Evolutionary conservation across 2,113 vertebrate species (phyloP).

Genomic region (Sapayoa aenigma): DNA sequence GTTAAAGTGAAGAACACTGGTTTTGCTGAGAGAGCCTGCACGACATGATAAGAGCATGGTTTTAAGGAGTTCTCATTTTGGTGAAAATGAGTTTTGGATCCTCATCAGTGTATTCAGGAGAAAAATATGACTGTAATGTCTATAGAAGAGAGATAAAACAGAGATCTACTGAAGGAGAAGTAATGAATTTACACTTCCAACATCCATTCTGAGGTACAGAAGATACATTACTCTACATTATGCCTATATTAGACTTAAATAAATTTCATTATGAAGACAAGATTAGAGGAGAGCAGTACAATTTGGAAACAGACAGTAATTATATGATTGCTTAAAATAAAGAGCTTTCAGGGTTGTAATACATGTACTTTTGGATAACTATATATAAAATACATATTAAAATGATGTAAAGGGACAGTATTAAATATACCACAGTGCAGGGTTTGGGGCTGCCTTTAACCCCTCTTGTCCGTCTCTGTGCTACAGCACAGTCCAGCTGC

Average conservation of each 20-base stretch:
- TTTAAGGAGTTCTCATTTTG: slow-evolving; percentile 59
- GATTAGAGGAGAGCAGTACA: slow-evolving; percentile 59
- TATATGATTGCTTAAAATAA: slow-evolving; percentile 59
- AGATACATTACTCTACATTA: slow-evolving; percentile 72
- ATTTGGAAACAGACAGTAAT: slow-evolving; percentile 65
- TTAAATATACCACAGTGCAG: background rate
- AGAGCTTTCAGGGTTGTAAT: slow-evolving; percentile 19
- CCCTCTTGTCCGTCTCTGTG: background rate
- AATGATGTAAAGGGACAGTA: background rate
- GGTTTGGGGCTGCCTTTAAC: background rate
- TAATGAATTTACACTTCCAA: slow-evolving; percentile 69
- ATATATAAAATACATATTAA: background rate
- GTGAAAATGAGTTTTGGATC: slow-evolving; percentile 66
- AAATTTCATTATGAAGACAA: slow-evolving; percentile 74
- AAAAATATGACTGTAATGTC: slow-evolving; percentile 59
- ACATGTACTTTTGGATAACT: slow-evolving; percentile 38
- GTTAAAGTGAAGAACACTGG: background rate
- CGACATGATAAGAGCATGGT: slow-evolving; percentile 20
- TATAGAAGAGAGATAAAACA: slow-evolving; percentile 61
- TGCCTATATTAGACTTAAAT: slow-evolving; percentile 69
- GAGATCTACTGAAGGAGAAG: slow-evolving; percentile 58
- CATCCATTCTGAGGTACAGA: slow-evolving; percentile 53
- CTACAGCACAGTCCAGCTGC: background rate
- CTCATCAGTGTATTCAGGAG: slow-evolving; percentile 63
- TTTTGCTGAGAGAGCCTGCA: background rate